phyloP scores from a whole-genome alignment of 2,113 vertebrate species.

The Microcebus ravelobensis region DNA sequence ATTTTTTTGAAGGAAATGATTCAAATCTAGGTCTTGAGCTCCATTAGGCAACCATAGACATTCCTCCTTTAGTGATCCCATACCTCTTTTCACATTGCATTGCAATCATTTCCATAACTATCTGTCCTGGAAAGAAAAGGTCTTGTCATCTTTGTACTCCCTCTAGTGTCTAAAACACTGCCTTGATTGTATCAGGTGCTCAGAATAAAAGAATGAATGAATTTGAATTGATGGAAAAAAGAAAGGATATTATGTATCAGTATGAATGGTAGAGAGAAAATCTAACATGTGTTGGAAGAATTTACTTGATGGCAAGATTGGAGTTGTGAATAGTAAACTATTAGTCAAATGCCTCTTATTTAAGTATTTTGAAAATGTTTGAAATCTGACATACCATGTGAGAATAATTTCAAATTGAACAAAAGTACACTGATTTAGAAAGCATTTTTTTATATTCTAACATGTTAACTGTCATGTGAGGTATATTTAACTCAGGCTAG shows the following conservation, averaged over 20 bases:
- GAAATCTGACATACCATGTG: not conserved
- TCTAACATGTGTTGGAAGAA: not conserved
- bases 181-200: not conserved
- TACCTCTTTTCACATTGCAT: not conserved
- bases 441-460: not conserved
- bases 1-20: slow-evolving; percentile 1
- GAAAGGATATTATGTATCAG: not conserved
- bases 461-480: too few relatives aligned
- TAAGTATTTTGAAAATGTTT: slow-evolving; percentile 11
- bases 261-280: not conserved
- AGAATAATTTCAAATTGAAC: slow-evolving; percentile 27
- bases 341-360: not conserved
- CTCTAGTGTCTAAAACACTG: not conserved
- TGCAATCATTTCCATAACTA: not conserved
- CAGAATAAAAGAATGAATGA: not conserved
- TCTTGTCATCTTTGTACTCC: not conserved
- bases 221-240: not conserved
- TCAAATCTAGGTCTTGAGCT: not conserved
- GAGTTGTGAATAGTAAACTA: not conserved
- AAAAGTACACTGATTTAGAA: not conserved
- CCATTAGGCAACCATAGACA: not conserved
- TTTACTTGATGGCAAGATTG: not conserved
- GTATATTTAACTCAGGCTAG: too few relatives aligned
- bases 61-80: not conserved
- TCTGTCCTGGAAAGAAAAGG: not conserved